Percentiles rank a stretch among this genome's conserved stretches.
Evolutionary conservation across 2,888 invertebrate species (phyloP).

Genomic region (Tipula helvola): DNA sequence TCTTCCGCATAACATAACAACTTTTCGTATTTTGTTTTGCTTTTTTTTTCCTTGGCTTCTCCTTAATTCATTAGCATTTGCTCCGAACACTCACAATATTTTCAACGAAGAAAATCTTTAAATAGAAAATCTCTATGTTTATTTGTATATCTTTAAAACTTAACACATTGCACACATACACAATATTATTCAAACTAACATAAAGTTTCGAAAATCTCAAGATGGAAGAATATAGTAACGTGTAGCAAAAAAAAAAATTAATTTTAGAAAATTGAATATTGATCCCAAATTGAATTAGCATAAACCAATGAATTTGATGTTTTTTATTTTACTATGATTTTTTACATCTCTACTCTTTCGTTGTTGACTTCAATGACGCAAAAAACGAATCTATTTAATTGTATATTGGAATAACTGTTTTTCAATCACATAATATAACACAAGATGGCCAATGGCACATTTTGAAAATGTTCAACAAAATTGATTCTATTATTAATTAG

Average conservation of each 20-base stretch:
- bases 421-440: no score
- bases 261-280: not conserved
- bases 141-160: not conserved
- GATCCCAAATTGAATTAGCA: not conserved
- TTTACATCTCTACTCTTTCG: not conserved
- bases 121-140: not conserved
- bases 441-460: no score
- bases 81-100: not conserved
- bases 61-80: not conserved
- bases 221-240: not conserved
- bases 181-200: no score
- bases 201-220: not conserved
- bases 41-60: not conserved
- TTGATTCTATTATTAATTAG: no score
- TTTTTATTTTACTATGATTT: not conserved
- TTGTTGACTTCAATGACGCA: not conserved
- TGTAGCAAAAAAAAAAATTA: not conserved
- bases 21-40: not conserved
- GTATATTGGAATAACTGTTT: no score
- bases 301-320: not conserved
- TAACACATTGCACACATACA: not conserved
- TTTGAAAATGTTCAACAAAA: no score
- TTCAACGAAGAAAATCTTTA: not conserved
- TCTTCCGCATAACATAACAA: not conserved
- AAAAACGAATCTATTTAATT: not conserved